Evolutionary conservation across 2,888 invertebrate species (phyloP).

Genomic region (Sphinx pinastri): DNA sequence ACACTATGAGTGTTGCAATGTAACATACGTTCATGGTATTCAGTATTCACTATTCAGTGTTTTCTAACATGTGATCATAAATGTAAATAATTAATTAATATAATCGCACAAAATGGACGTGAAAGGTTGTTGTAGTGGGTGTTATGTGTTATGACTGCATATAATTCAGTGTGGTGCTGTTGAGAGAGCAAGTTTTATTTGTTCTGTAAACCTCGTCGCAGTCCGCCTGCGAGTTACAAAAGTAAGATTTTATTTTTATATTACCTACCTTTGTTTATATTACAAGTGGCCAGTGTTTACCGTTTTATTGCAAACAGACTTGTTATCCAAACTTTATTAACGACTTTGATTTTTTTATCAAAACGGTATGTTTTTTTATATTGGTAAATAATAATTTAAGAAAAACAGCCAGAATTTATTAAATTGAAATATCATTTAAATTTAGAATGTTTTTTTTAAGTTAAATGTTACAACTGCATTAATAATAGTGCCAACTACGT

Average conservation of each 20-base stretch:
- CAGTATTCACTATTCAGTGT: background rate
- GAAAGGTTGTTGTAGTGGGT: conserved; percentile 66
- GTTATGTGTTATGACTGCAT: conserved; percentile 59
- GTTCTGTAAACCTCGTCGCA: conserved; percentile 31
- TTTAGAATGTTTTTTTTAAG: background rate
- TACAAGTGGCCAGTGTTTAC: background rate
- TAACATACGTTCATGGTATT: conserved; percentile 4
- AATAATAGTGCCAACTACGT: background rate
- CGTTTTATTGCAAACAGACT: background rate
- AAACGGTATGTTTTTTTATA: background rate
- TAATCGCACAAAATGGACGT: conserved; percentile 72
- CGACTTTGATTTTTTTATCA: background rate
- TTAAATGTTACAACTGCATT: background rate
- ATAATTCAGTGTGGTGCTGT: conserved; percentile 39
- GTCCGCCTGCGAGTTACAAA: conserved; percentile 33
- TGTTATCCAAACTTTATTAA: background rate
- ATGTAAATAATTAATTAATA: conserved; percentile 71
- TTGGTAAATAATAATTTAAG: background rate
- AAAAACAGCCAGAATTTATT: background rate
- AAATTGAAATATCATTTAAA: background rate
- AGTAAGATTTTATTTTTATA: conserved; percentile 41
- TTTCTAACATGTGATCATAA: conserved; percentile 70
- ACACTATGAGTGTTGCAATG: conserved; percentile 44
- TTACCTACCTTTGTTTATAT: conserved; percentile 48
- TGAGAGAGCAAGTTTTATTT: conserved; percentile 38